A percentile compares a stretch with the other conserved stretches of the same genome.
Conservation (phyloP, 2,113 vertebrate genomes). For the Periophthalmodon schlosseri region DNA sequence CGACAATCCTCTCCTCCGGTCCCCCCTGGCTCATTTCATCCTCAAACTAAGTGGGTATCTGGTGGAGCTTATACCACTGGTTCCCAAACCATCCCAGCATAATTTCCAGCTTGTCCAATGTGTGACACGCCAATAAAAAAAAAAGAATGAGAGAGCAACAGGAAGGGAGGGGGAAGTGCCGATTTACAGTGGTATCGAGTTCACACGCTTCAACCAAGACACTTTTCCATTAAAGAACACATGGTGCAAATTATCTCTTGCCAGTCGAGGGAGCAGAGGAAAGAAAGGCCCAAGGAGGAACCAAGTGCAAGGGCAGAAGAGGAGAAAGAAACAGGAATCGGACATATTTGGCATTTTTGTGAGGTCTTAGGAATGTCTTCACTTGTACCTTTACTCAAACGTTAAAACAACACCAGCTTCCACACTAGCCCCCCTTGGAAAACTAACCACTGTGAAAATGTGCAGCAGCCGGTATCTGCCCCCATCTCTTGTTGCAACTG, state of each 20-base stretch:
- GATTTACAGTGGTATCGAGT: constrained; percentile 74
- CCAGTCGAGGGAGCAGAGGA: constrained; percentile 48
- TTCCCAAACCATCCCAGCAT: constrained; percentile 65
- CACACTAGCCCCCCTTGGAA: constrained; percentile 38
- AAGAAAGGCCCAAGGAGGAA: constrained; percentile 29
- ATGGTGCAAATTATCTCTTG: constrained; percentile 78
- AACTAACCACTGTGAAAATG: constrained; percentile 46
- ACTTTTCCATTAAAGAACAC: constrained; percentile 70
- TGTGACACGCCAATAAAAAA: constrained; percentile 77
- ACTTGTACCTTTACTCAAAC: constrained; percentile 36
- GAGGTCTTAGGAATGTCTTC: constrained; percentile 61
- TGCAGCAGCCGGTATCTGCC: constrained; percentile 40
- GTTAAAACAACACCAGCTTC: constrained; percentile 55
- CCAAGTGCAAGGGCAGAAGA: constrained; percentile 30
- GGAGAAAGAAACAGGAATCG: constrained; percentile 29
- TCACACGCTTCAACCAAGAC: constrained; percentile 69
- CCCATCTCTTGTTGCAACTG: constrained; percentile 57
- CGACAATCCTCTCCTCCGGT: constrained; percentile 27
- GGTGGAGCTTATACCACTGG: constrained; percentile 55
- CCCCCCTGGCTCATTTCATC: constrained; percentile 2
- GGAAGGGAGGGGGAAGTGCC: constrained; percentile 54
- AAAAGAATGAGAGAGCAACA: constrained; percentile 54
- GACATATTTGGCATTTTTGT: constrained; percentile 60
- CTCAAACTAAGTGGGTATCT: constrained; percentile 62
- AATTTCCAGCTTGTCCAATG: constrained; percentile 80